Evolutionary conservation across 2,113 vertebrate species (phyloP).

Genomic region (Hypocryptadius cinnamomeus): DNA sequence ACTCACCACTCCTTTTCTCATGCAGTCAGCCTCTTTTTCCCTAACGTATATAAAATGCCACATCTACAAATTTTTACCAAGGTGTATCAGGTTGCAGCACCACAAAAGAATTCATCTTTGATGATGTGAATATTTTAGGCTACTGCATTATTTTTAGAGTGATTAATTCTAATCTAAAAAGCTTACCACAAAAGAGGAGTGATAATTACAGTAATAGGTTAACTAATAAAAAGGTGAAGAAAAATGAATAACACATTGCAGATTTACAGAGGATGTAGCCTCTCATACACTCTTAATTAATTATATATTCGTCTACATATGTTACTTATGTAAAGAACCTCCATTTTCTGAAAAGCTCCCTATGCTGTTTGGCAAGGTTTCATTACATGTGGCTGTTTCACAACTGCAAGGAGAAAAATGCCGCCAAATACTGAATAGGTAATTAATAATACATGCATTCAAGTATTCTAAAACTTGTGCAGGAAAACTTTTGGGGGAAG

Average conservation of each 20-base stretch:
- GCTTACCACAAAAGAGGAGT: not conserved
- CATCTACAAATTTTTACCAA: not conserved
- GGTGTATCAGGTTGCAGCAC: not conserved
- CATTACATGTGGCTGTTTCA: not conserved
- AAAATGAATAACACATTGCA: slow-evolving; percentile 12
- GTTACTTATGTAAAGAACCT: slow-evolving; percentile 39
- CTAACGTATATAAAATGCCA: not conserved
- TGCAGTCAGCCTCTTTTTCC: not conserved
- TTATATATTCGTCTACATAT: slow-evolving; percentile 57
- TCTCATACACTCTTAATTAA: slow-evolving; percentile 53
- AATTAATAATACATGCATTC: not conserved
- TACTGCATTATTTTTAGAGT: not conserved
- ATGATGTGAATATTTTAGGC: not conserved
- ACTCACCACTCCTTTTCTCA: slow-evolving; percentile 18
- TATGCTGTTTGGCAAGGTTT: not conserved
- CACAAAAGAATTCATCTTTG: not conserved
- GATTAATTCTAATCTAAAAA: slow-evolving; percentile 9
- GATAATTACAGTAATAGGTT: slow-evolving; percentile 27
- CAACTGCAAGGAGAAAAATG: not conserved
- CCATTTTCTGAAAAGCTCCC: not conserved
- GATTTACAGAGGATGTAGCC: slow-evolving; percentile 4
- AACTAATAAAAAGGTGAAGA: slow-evolving; percentile 16
- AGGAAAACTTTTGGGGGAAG: not conserved
- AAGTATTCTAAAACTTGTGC: not conserved
- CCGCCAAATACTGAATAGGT: not conserved